phyloP scores from a whole-genome alignment of 2,797 vertebrate genomes.

The Lepilemur ruficaudatus region DNA sequence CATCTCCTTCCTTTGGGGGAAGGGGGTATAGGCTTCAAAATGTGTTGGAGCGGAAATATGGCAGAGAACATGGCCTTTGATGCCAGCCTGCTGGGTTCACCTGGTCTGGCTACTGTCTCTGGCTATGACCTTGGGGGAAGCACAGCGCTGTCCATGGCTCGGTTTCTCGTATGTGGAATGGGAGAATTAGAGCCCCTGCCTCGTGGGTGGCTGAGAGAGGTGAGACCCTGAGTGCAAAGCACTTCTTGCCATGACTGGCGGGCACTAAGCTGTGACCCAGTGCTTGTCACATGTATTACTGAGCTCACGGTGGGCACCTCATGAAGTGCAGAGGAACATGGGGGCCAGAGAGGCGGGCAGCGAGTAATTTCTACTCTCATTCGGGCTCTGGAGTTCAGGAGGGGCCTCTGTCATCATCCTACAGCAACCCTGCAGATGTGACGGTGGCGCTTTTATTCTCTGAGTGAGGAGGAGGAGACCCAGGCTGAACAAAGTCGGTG shows the following conservation, averaged over 20 bases:
- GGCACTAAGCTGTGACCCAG: not conserved
- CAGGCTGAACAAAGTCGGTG: not conserved
- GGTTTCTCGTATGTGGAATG: not conserved
- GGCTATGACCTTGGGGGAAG: not conserved
- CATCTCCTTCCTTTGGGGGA: not conserved
- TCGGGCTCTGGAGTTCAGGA: not conserved
- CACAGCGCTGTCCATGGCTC: fast-evolving
- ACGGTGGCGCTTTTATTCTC: not conserved
- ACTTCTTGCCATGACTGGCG: not conserved
- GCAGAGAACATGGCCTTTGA: not conserved
- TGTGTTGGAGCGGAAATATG: not conserved
- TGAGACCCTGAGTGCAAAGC: not conserved
- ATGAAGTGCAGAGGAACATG: not conserved
- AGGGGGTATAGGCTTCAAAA: not conserved
- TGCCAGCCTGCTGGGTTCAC: not conserved
- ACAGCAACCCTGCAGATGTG: not conserved
- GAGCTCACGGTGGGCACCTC: not conserved
- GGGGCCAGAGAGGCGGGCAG: not conserved
- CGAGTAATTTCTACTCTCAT: not conserved
- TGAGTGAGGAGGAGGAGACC: not conserved
- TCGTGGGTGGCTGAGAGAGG: not conserved
- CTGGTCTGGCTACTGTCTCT: fast-evolving
- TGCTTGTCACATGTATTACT: not conserved
- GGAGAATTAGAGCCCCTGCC: not conserved
- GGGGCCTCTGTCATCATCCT: not conserved